These are phyloP conservation scores for Chaetorhynchus papuensis DNA, from an alignment of 2,113 vertebrate genomes.

Conservation along the genomic window DNA sequence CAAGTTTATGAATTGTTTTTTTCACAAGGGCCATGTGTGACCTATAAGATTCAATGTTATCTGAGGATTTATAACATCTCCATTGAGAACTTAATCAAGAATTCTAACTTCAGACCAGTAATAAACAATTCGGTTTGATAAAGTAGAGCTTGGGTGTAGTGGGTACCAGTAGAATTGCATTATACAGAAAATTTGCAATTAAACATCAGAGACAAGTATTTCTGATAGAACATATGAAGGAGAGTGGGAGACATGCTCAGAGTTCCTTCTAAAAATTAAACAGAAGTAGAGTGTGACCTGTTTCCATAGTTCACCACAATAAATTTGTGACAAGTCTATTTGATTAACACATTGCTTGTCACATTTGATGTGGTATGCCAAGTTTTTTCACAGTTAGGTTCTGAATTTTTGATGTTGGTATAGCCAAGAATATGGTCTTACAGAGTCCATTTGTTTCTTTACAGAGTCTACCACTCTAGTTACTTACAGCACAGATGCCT, in stretches of 20 bases:
- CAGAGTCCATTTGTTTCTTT: neutral
- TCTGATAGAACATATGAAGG: neutral
- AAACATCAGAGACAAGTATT: neutral
- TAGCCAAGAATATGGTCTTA: neutral
- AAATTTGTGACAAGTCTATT: neutral
- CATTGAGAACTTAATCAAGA: neutral
- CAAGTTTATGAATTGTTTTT: slow-evolving; percentile 16
- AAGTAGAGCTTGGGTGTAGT: slow-evolving; percentile 22
- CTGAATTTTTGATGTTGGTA: neutral
- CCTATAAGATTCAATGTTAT: neutral
- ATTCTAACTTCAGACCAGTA: slow-evolving; percentile 30
- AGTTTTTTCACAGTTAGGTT: neutral
- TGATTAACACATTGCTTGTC: neutral
- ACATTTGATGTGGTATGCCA: neutral
- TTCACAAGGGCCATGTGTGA: neutral
- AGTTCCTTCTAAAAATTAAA: neutral
- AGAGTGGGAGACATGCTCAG: neutral
- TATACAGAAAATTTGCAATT: slow-evolving; percentile 8
- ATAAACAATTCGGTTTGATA: slow-evolving; percentile 21
- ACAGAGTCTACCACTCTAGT: neutral
- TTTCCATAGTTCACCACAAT: neutral
- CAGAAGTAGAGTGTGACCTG: neutral
- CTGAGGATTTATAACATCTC: slow-evolving; percentile 28
- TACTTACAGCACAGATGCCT: neutral
- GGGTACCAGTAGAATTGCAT: neutral